Evolutionary conservation across 2,113 vertebrate genomes (phyloP), one percentile per base, ranked within the genome.

Genomic region (Microcebus lehilahytsara): DNA sequence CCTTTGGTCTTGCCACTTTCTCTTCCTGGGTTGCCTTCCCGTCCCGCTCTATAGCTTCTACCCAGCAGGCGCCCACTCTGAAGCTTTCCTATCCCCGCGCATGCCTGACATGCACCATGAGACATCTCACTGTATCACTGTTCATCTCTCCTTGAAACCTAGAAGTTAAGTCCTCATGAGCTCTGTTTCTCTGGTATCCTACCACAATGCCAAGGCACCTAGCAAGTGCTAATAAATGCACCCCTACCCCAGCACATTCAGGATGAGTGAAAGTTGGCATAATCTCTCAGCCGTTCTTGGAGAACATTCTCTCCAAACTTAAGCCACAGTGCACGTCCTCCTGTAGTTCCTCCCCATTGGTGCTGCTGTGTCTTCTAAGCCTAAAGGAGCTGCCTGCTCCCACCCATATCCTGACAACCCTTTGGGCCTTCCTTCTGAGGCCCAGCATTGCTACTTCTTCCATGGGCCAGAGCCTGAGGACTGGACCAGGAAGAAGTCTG

Each of bases 201-300:
- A 56, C 58, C 20, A 17, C 16, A 23, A 13, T 60, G 74, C 67
- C 27, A 53, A 72, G 71, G 11, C 11, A 53, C 10, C 60, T 75
- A 10, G 46, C 25, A 56, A 78, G 60, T 27, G 51, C 49, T 67
- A 12, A 72, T 6, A 37, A 72, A 30, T 32, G n/a, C 14, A 60
- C 5, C 51, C 4, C 23, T 34, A 22, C 14, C 32, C 42, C 9
- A 19, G 10, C 10, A 1, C 0, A 30, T 9, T 30, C 34, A n/a
- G 32, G 34, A 67, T 16, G 56, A 58, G 56, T 58, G 60, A 56
- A 67, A 42, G 34, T 19, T 4, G 17, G 34, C 42, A 9, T 79
- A 62, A n/a, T 79, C 34, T 62, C 27, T 6, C 34, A n/a, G 42
- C 53, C 12, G 11, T 71, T 89, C 58, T 56, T 6, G 71, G 53